Conservation (phyloP, 2,113 vertebrate genomes). For the Ptychochromis oligacanthus region DNA sequence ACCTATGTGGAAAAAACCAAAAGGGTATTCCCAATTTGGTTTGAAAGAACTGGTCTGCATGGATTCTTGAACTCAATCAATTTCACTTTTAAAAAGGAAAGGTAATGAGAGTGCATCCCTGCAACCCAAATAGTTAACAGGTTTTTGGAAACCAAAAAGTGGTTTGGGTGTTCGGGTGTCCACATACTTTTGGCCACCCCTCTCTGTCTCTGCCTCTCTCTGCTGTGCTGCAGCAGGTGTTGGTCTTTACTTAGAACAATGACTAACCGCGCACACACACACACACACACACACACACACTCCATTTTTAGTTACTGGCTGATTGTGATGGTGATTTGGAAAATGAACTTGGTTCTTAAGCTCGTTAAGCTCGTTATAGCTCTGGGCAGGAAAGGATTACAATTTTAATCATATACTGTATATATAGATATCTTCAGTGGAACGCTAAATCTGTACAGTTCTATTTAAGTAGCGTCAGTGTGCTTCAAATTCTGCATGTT, state of each 20-base stretch:
- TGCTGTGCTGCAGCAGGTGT: slow-evolving; percentile 45
- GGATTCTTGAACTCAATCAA: neutral
- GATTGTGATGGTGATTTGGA: neutral
- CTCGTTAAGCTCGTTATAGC: slow-evolving; percentile 10
- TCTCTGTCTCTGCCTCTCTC: too few relatives aligned
- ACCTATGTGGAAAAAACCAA: neutral
- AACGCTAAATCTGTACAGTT: too few relatives aligned
- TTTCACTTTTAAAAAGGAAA: neutral
- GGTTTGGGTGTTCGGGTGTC: neutral
- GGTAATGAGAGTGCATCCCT: neutral
- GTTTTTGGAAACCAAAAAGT: neutral
- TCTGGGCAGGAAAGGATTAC: neutral
- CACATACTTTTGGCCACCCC: neutral
- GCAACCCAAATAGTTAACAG: neutral
- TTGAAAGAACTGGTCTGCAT: neutral
- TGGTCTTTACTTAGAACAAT: slow-evolving; percentile 48
- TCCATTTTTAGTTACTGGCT: neutral
- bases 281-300: neutral
- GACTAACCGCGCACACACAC: too few relatives aligned
- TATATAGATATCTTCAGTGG: too few relatives aligned
- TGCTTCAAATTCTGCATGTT: too few relatives aligned
- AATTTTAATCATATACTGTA: neutral
- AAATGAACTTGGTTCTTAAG: slow-evolving; percentile 3
- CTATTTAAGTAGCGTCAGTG: too few relatives aligned
- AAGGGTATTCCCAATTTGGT: neutral